A percentile compares a stretch with the other conserved stretches of the same genome.
Evolutionary conservation across 2,797 vertebrate species (phyloP).

Genomic region (Poeciliopsis gracilis): DNA sequence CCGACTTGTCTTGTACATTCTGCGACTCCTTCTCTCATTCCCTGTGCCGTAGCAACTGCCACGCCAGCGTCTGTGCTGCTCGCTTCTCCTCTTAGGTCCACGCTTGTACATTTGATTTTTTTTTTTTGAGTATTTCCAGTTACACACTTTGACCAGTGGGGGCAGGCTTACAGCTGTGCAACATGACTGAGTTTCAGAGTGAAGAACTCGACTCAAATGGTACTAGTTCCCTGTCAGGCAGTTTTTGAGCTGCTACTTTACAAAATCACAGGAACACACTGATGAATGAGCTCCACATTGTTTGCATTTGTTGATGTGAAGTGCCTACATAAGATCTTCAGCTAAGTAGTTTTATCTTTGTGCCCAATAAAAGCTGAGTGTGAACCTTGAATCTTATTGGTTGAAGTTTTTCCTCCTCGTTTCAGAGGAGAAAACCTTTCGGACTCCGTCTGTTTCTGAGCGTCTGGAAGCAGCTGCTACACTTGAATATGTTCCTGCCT

Average conservation of each 20-base stretch:
- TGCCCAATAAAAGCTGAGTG: not conserved
- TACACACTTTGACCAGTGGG: not conserved
- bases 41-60: constrained; percentile 26
- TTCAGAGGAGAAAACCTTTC: not conserved
- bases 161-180: constrained; percentile 15
- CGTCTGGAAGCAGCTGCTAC: not conserved
- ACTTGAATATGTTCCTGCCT: constrained; percentile 18
- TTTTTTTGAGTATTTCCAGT: constrained; percentile 4
- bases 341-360: not conserved
- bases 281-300: constrained; percentile 38
- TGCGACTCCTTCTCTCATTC: constrained; percentile 51
- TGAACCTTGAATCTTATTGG: not conserved
- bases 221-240: not conserved
- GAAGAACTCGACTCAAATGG: constrained; percentile 31
- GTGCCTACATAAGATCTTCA: constrained; percentile 57
- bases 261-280: constrained; percentile 20
- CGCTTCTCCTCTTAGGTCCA: constrained; percentile 1
- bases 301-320: constrained; percentile 60
- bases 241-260: constrained; percentile 14
- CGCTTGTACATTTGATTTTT: constrained; percentile 24
- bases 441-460: not conserved
- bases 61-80: not conserved
- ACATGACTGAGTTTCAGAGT: constrained; percentile 18
- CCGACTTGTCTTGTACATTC: constrained; percentile 38
- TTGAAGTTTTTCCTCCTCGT: not conserved